These are phyloP conservation scores for Falco columbarius DNA, from an alignment of 2,797 vertebrate genomes.

Conservation along the genomic window DNA sequence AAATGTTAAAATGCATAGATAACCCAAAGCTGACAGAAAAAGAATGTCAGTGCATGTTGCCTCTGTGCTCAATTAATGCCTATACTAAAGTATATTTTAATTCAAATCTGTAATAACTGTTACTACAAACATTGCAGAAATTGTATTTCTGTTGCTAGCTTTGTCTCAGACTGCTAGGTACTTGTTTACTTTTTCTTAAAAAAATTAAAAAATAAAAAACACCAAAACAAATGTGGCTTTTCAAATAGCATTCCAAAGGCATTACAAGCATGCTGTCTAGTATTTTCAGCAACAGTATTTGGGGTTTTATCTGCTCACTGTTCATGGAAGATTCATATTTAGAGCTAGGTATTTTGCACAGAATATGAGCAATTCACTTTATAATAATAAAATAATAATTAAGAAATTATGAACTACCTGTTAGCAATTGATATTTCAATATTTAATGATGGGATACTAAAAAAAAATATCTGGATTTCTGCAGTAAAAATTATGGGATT, in stretches of 20 bases:
- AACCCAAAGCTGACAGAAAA: conserved; percentile 18
- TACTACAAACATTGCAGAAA: background rate
- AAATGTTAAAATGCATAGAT: conserved; percentile 56
- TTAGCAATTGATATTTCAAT: background rate
- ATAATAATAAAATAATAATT: background rate
- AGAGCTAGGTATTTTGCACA: background rate
- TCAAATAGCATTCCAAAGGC: conserved; percentile 18
- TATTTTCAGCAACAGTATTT: background rate
- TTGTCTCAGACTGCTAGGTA: background rate
- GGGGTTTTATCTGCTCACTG: background rate
- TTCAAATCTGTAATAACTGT: conserved; percentile 2
- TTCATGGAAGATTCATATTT: background rate
- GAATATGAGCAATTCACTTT: background rate
- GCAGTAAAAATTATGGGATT: background rate
- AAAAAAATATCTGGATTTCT: background rate
- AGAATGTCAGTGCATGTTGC: background rate
- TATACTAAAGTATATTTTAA: conserved; percentile 13
- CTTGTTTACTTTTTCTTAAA: background rate
- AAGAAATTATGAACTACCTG: background rate
- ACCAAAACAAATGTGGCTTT: background rate
- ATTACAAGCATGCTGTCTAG: background rate
- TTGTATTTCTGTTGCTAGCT: conserved; percentile 3
- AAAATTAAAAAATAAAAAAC: no score
- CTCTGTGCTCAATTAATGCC: conserved; percentile 12
- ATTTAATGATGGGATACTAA: background rate